A percentile compares a stretch with the other conserved stretches of the same genome.
Conservation (phyloP, 2,113 vertebrate species). For the Eupsittula cactorum region DNA sequence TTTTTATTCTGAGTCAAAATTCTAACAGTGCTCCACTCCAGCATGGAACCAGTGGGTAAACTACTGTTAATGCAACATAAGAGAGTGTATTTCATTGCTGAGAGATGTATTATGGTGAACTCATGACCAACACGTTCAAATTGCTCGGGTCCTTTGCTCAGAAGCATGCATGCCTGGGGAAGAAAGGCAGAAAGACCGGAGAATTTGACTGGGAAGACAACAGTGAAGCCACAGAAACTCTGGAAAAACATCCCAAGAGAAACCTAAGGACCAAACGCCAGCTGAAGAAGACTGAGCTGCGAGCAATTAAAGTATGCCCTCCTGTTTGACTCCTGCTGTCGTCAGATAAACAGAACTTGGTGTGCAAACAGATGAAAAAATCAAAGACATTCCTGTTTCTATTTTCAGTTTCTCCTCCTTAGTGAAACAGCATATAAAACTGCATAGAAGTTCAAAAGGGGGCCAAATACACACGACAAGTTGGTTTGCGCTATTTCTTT, state of each 20-base stretch:
- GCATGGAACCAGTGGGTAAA: neutral
- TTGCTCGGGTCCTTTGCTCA: neutral
- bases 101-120: neutral
- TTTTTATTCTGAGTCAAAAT: neutral
- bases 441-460: neutral
- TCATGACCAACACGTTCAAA: neutral
- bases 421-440: neutral
- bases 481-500: neutral
- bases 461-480: neutral
- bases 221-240: neutral
- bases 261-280: neutral
- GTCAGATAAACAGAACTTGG: neutral
- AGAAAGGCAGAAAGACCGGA: neutral
- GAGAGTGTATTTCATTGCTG: neutral
- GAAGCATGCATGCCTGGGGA: neutral
- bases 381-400: neutral
- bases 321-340: neutral
- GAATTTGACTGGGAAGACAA: neutral
- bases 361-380: neutral
- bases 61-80: neutral
- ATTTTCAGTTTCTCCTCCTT: neutral
- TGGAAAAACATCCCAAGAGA: neutral
- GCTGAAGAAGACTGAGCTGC: neutral
- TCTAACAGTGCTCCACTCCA: neutral
- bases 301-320: neutral